A percentile compares a stretch with the other conserved stretches of the same genome.
phyloP scores from a whole-genome alignment of 2,797 vertebrate species.

The Champsocephalus gunnari region DNA sequence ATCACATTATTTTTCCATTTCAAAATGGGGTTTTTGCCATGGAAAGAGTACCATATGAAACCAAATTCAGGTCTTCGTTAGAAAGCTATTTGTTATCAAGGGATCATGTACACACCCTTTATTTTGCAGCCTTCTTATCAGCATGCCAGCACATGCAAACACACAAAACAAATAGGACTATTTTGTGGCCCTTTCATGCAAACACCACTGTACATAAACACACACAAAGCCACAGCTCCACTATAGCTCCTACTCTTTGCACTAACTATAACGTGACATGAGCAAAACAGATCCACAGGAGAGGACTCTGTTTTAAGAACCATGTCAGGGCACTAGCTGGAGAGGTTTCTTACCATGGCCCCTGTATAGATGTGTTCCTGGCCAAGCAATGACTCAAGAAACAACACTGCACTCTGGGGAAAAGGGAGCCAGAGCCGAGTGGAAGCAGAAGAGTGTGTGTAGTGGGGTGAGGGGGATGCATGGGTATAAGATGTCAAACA shows the following conservation, averaged over 20 bases:
- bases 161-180: neutral
- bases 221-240: conserved; percentile 14
- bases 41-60: neutral
- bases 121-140: conserved; percentile 14
- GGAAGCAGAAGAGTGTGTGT: conserved; percentile 34
- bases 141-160: neutral
- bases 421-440: conserved; percentile 49
- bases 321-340: conserved; percentile 38
- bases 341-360: conserved; percentile 82
- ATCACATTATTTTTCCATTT: neutral
- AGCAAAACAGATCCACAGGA: conserved; percentile 33
- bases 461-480: conserved; percentile 23
- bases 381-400: conserved; percentile 83
- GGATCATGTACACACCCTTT: conserved; percentile 4
- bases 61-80: neutral
- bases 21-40: neutral
- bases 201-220: conserved; percentile 5
- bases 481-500: conserved; percentile 57
- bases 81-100: neutral
- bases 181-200: conserved; percentile 46
- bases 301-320: conserved; percentile 32
- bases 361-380: conserved; percentile 81
- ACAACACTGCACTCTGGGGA: conserved; percentile 82
- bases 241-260: conserved; percentile 29
- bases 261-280: conserved; percentile 27